phyloP scores from a whole-genome alignment of 2,797 vertebrate species.

The Clarias pachynema region DNA sequence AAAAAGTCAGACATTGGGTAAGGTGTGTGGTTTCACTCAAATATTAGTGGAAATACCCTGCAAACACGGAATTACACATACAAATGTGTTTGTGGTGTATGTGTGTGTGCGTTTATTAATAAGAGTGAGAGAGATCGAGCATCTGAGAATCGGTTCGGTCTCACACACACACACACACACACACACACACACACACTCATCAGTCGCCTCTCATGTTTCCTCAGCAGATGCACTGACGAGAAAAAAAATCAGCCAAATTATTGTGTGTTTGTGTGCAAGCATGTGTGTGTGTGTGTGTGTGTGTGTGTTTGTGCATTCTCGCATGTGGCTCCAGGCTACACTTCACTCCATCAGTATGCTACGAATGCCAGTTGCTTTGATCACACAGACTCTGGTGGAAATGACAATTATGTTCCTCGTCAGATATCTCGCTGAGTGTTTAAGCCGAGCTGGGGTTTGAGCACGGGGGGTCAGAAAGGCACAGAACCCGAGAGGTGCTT shows the following conservation, averaged over 20 bases:
- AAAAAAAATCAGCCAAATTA: no score
- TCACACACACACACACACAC: no score
- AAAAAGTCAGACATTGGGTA: not conserved
- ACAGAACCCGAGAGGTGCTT: not conserved
- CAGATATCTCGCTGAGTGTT: not conserved
- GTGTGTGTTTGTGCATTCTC: no score
- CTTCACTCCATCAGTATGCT: not conserved
- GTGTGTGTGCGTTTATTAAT: not conserved
- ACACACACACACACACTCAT: no score
- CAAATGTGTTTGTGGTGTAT: not conserved
- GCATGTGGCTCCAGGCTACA: slow-evolving; percentile 1
- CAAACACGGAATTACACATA: not conserved
- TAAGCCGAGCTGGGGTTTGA: not conserved
- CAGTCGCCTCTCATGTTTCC: no score
- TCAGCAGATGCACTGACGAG: no score
- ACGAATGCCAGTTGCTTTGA: not conserved
- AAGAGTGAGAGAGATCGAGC: not conserved
- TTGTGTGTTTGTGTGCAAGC: not conserved
- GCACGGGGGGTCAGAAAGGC: not conserved
- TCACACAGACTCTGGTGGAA: not conserved
- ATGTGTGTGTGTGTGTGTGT: not conserved
- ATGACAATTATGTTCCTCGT: not conserved
- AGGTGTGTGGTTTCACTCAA: not conserved
- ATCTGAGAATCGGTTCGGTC: not conserved
- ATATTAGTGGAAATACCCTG: not conserved